Evolutionary conservation across 23 tunicate genomes (phyloP), one percentile per base, ranked within the genome.

Genomic region (Styela plicata): DNA sequence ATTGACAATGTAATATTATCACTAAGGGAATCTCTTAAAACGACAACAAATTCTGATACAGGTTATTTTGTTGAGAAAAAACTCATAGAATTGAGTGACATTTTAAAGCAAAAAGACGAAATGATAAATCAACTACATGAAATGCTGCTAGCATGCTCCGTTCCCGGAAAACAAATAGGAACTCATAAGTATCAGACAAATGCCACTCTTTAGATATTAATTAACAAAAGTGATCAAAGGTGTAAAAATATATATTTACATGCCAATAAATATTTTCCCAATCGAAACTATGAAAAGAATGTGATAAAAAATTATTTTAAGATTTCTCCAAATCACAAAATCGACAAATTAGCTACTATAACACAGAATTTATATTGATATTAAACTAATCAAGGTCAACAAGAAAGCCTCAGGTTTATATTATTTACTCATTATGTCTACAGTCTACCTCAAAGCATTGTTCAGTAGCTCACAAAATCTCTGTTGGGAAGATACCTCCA

Each of bases 51-150:
- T 0, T 67, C 71, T 16, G 57, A 44, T 44, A 25, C 71, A 0
- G 71, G 31, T 13, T 21, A 27, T 25, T 67, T 67, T 27, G 1
- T 67, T 21, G 71, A 67, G 19, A 67, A 67, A 67, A 67, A 67
- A 67, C 31, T 67, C 16, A 27, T 67, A 16, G 71, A 67, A 22
- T 28, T 67, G 30, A 29, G 31, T 28, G 31, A 67, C 23, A 67
- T 67, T 25, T n/a, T 67, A 16, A 67, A 67, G 31, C 71, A 67
- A 29, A 67, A 67, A 22, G 71, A 67, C 23, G 71, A 67, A 67
- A 27, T 67, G 30, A 67, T 67, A 16, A 67, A 67, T n/a, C 71
- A 67, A 29, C 31, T 67, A 16, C 71, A 67, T 67, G 22, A 22
- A 27, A 27, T 67, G 31, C 2, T 67, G 22, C 31, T 67, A n/a